These are phyloP conservation scores for Aporophyla lueneburgensis DNA, from an alignment of 2,888 invertebrate species.

Conservation along the genomic window DNA sequence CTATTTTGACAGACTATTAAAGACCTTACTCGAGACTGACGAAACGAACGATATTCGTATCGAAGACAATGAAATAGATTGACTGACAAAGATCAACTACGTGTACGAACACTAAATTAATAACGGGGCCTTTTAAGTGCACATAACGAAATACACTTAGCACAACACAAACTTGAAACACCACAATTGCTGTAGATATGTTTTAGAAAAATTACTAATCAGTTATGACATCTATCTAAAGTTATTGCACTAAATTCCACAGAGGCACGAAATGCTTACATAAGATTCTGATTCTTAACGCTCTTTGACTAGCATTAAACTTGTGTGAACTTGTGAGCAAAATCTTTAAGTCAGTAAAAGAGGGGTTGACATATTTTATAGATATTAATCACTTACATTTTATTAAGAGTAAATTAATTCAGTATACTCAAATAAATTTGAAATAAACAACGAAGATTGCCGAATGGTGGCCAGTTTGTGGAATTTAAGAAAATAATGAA, in stretches of 20 bases:
- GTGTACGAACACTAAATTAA: conserved; percentile 74
- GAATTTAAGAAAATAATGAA: conserved; percentile 26
- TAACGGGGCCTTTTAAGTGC: conserved; percentile 73
- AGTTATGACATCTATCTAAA: conserved; percentile 27
- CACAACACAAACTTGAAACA: conserved; percentile 73
- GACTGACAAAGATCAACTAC: conserved; percentile 68
- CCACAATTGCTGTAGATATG: conserved; percentile 70
- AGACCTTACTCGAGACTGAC: conserved; percentile 61
- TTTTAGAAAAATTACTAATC: conserved; percentile 43
- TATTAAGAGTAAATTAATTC: not conserved
- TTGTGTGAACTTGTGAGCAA: not conserved
- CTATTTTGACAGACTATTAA: conserved; percentile 67
- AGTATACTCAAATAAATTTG: not conserved
- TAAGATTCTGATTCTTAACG: not conserved
- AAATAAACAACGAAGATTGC: no score
- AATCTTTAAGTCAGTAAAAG: not conserved
- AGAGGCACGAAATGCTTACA: not conserved
- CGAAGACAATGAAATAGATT: conserved; percentile 53
- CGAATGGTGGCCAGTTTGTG: not conserved
- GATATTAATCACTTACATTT: conserved; percentile 1
- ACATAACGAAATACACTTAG: conserved; percentile 69
- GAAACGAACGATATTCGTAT: conserved; percentile 38
- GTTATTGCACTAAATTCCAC: conserved; percentile 26
- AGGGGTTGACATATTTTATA: not conserved
- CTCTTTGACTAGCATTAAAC: not conserved